Evolutionary conservation across 2,888 invertebrate genomes (phyloP), one percentile per base, ranked within the genome.

Genomic region (Tenthredo scrophulariae): DNA sequence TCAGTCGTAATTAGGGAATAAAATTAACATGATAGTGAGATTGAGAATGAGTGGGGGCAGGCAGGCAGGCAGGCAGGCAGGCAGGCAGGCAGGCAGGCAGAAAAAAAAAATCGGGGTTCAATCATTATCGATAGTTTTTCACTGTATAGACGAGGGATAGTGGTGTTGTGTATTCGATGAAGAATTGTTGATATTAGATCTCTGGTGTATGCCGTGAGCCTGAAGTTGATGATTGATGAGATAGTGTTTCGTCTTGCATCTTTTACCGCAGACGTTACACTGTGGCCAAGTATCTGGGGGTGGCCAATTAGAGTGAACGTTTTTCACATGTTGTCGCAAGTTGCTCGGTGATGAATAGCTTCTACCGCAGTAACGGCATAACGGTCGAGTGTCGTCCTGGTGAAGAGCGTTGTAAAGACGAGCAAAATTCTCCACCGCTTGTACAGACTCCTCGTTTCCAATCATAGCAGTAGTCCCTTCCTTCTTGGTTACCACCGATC

Each of bases 181-280:
- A 89, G 91, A 90, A 89, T 90, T 91, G 87, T 90, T 91, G 85
- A 92, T 92, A 91, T 94, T 95, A 92, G 95, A 95, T 86, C 96
- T 95, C 93, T 96, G 96, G 89, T 96, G 95, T 90, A 96, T 96
- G 89, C 96, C 96, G 94, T 96, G 96, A 88, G 96, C 96, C 94
- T 96, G 96, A 89, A 96, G 95, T 93, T 96, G 96, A 93, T 96
- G 96, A 94, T 96, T 96, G 94, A 96, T 96, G 92, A 96, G 95
- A 93, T 96, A 96, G 94, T 96, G 96, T 94, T 96, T 96, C 91
- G 96, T 96, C 94, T 96, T 96, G 95, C 96, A 96, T 92, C 95
- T 95, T 94, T 96, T 96, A 91, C 96, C 96, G 94, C 96, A 96
- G 92, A 96, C 95, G 93, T 95, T 95, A 94, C 96, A 96, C 91